Evolutionary conservation across 2,888 invertebrate genomes (phyloP), one percentile per base, ranked within the genome.

Genomic region (Arge pagana): DNA sequence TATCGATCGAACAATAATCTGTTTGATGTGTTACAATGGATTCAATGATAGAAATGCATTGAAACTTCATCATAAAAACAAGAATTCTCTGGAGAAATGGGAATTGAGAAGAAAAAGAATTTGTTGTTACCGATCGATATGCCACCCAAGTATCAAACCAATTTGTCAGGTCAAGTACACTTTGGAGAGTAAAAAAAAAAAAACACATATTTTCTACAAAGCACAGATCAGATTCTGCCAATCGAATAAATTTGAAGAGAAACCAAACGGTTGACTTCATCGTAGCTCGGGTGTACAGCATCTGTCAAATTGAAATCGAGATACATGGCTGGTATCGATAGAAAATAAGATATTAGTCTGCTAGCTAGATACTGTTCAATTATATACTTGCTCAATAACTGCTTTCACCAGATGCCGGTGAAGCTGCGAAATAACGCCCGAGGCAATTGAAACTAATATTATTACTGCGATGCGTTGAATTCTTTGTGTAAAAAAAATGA

Each of bases 151-250:
- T 26, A 13, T 48, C 54, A 56, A 50, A 49, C 56, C 58, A 61
- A 61, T 61, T 62, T 58, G 56, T 52, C 45, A 48, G 43, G 52
- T 48, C 53, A 50, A 43, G 54, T 49, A 40, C 35, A 53, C 43
- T 30, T 33, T 51, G 43, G 41, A 35, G 52, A 49, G 42, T 48
- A 16, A 40, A 43, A 54, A 41, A 49, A 50, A 7, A 23, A 19
- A 26, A 11, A 19, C 35, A 35, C 53, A 62, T 56, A 59, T 60
- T 60, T 60, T 60, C 62, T 61, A 60, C 63, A 59, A 65, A 62
- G 67, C 70, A 71, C 71, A 63, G 69, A 71, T 66, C 67, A 72
- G 61, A 61, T 64, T 71, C 70, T 70, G 72, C 68, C 68, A 68
- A 63, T 58, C 64, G 71, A 70, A 74, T 72, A 71, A 71, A 72